These are phyloP conservation scores for Silurus glanis DNA, from an alignment of 2,113 vertebrate species.

Conservation along the genomic window DNA sequence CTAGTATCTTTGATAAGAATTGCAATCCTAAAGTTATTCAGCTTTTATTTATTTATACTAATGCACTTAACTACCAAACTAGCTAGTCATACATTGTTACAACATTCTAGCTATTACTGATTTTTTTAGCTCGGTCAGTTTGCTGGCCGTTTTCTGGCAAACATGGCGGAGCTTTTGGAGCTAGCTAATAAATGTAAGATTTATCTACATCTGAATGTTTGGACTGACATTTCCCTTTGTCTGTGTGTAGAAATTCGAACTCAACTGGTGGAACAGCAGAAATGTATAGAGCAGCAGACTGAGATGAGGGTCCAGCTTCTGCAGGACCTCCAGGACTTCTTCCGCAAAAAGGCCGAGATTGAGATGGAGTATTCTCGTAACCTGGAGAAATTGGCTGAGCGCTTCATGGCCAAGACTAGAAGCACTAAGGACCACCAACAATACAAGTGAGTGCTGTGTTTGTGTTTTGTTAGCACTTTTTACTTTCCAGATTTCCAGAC, in stretches of 20 bases:
- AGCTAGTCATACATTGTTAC: background rate
- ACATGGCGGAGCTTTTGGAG: background rate
- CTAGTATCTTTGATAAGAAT: background rate
- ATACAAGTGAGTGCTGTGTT: conserved; percentile 84
- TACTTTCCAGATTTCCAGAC: background rate
- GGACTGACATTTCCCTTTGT: conserved; percentile 44
- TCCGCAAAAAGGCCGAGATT: conserved; percentile 97
- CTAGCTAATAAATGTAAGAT: background rate
- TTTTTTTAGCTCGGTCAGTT: background rate
- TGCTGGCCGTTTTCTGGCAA: background rate
- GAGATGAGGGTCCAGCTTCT: conserved; percentile 97
- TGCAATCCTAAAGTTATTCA: background rate
- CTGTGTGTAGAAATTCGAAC: conserved; percentile 85
- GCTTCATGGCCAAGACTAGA: conserved; percentile 99
- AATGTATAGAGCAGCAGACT: conserved; percentile 97
- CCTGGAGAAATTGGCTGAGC: conserved; percentile 93
- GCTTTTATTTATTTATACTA: background rate
- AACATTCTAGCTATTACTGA: background rate
- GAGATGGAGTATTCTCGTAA: conserved; percentile 98
- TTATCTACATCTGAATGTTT: background rate
- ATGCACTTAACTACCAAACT: background rate
- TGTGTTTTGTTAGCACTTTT: background rate
- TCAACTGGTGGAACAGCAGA: conserved; percentile 94
- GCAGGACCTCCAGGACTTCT: conserved; percentile 98
- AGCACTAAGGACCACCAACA: conserved; percentile 99